Evolutionary conservation across 2,797 vertebrate genomes (phyloP), one percentile per base, ranked within the genome.

Genomic region (Alauda arvensis): DNA sequence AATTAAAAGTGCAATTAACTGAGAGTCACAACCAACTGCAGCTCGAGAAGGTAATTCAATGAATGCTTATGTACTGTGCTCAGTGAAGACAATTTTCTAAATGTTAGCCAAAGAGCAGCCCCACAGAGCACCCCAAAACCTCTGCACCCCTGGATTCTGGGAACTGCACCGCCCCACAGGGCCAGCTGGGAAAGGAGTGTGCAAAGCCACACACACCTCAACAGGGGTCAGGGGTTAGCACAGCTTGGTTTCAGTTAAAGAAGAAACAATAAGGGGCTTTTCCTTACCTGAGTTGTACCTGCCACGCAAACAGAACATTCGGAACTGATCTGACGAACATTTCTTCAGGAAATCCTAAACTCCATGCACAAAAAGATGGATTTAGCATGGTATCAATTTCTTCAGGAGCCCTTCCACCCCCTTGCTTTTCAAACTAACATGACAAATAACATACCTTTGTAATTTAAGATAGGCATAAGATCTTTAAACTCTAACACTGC

Each of bases 261-360:
- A 37, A 37, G 37, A 37, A 37, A 37, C 37, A 37, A 37, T 1
- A 25, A 25, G 8, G 18, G 7, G 8, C 7, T 34, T 21, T 16
- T 43, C 53, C 95, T 94, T 94, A 99, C 99, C 98, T 97, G 99
- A 98, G 97, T 98, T 97, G 96, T 99, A 99, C 81, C 97, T 98
- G 80, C 97, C 96, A 68, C 97, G 94, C 85, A 99, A 95, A 78
- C 99, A 99, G 95, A 99, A 99, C 96, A 99, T 98, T 84, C 99
- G 94, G 93, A 99, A 99, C n/a, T 99, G 97, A 33, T 98, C 97
- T 0, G 98, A 96, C 0, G 98, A 98, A 89, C 96, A 97, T 0
- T 96, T 97, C 92, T 95, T 94, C 77, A 99, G 96, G 61, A 99
- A 99, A 75, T 99, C 98, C 99, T 99, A 86, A 68, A 84, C 18